These are phyloP conservation scores for Zalophus californianus DNA, from an alignment of 2,797 vertebrate species.

Conservation along the genomic window DNA sequence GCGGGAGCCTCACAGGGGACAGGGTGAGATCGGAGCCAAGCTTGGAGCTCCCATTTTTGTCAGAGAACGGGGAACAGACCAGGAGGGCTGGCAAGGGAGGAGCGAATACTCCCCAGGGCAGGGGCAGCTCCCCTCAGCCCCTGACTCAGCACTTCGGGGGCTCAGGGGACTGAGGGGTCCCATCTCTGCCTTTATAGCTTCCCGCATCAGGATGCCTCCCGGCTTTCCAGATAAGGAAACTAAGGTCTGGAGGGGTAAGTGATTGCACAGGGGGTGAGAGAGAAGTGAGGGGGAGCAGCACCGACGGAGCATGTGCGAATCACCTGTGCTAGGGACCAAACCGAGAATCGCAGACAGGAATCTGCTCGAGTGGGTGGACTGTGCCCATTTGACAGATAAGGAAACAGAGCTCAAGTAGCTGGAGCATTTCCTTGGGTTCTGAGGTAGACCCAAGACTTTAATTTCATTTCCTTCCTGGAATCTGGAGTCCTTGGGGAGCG, in stretches of 20 bases:
- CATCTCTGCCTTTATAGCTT: not conserved
- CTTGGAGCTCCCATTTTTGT: not conserved
- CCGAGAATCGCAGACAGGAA: not conserved
- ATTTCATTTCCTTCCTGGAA: not conserved
- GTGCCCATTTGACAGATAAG: not conserved
- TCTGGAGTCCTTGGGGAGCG: not conserved
- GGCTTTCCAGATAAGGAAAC: not conserved
- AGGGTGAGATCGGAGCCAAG: not conserved
- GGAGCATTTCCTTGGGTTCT: not conserved
- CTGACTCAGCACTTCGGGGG: not conserved
- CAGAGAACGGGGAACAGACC: not conserved
- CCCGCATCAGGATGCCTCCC: not conserved
- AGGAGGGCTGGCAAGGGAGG: not conserved
- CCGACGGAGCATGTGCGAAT: fast-evolving
- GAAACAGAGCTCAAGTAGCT: not conserved
- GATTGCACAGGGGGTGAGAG: fast-evolving
- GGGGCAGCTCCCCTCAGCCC: too few species aligned
- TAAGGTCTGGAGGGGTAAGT: not conserved
- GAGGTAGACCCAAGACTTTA: not conserved
- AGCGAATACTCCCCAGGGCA: too few species aligned
- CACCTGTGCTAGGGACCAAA: too few species aligned
- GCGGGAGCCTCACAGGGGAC: not conserved
- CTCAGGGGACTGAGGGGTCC: not conserved
- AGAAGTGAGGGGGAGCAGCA: fast-evolving
- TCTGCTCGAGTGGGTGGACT: not conserved